Evolutionary conservation across 2,113 vertebrate species (phyloP).

Genomic region (Amia ocellicauda): DNA sequence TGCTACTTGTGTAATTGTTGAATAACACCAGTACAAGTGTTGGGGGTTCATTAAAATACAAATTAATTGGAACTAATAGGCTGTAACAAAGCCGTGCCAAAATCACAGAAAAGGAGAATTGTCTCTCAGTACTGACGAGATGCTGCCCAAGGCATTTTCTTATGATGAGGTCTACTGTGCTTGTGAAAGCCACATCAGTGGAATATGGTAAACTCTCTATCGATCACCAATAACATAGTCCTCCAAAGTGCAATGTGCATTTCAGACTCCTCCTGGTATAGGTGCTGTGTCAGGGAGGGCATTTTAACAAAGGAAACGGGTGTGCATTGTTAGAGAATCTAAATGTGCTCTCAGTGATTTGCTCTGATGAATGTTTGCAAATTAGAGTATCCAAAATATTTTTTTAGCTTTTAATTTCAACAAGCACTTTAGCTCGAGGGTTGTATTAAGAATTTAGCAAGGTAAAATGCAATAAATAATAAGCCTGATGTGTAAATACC

Average conservation of each 20-base stretch:
- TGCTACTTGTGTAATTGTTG: not conserved
- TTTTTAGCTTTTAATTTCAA: no score
- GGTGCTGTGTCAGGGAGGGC: not conserved
- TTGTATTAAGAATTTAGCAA: no score
- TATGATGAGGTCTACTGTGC: not conserved
- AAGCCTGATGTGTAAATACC: no score
- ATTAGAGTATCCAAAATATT: no score
- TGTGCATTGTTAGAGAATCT: no score
- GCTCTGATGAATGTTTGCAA: no score
- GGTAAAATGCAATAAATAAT: no score
- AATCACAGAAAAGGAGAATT: not conserved
- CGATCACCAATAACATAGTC: not conserved
- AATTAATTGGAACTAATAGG: not conserved
- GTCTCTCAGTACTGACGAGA: not conserved
- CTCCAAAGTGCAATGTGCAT: not conserved
- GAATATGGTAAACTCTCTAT: not conserved
- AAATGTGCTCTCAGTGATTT: no score
- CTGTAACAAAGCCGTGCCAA: not conserved
- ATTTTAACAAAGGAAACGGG: no score
- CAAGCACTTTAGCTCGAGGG: no score
- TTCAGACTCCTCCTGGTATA: not conserved
- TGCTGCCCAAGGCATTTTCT: not conserved
- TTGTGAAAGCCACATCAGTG: not conserved
- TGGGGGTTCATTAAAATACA: constrained; percentile 1
- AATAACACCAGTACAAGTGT: not conserved